Conservation (phyloP, 2,113 vertebrate species). For the Heteronetta atricapilla region DNA sequence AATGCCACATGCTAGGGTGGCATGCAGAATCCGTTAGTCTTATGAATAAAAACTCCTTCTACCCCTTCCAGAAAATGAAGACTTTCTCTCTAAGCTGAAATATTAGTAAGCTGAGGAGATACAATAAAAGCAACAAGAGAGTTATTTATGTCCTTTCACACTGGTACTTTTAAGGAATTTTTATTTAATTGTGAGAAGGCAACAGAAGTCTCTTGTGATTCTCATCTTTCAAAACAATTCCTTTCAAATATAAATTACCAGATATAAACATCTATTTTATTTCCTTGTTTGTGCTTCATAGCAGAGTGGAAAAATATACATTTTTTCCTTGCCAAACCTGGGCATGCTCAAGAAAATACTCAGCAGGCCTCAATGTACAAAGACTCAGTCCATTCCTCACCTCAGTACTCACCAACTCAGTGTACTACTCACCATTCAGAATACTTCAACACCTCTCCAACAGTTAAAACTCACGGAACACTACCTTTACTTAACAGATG, state of each 20-base stretch:
- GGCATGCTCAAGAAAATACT: not conserved
- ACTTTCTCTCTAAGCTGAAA: not conserved
- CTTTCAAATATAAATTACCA: not conserved
- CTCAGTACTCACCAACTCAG: not conserved
- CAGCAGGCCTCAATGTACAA: not conserved
- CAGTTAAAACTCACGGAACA: not conserved
- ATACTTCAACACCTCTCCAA: not conserved
- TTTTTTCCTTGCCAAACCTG: not conserved
- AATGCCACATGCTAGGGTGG: not conserved
- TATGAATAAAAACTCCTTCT: not conserved
- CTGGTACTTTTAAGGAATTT: not conserved
- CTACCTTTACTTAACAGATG: not conserved
- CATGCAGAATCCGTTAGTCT: not conserved
- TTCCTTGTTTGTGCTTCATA: not conserved
- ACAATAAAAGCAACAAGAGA: not conserved
- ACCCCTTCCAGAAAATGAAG: not conserved
- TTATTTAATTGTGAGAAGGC: not conserved
- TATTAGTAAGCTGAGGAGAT: not conserved
- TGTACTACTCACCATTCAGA: too few relatives aligned
- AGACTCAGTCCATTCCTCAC: not conserved
- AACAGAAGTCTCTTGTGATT: not conserved
- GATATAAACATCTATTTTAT: not conserved
- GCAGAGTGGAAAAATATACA: not conserved
- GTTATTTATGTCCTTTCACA: not conserved
- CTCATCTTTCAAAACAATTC: not conserved